Percentiles rank a stretch among this genome's conserved stretches.
Evolutionary conservation across 1,140 invertebrate genomes (phyloP).

Genomic region (Ylistrum balloti): DNA sequence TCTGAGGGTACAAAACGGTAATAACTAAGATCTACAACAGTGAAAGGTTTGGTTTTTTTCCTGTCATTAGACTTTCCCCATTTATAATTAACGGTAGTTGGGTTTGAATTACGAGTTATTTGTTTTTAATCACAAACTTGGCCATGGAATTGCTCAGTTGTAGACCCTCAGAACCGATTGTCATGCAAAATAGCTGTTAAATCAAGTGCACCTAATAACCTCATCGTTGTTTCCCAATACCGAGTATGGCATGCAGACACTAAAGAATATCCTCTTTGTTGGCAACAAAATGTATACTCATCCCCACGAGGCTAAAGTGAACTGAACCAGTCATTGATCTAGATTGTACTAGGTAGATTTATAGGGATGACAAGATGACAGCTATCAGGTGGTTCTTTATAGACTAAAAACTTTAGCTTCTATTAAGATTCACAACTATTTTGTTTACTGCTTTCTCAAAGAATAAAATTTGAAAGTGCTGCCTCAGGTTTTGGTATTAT

Average conservation of each 20-base stretch:
- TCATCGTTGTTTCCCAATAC: neutral
- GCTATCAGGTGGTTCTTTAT: too few species aligned
- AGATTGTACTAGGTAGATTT: constrained; percentile 2
- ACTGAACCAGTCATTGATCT: neutral
- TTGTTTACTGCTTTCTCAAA: too few species aligned
- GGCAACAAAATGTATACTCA: constrained; percentile 10
- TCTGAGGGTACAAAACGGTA: neutral
- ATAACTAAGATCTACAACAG: neutral
- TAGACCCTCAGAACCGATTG: neutral
- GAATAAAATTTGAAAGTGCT: neutral
- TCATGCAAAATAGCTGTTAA: constrained; percentile 18
- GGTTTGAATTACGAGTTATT: neutral
- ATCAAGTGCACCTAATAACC: constrained; percentile 26
- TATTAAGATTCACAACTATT: too few species aligned
- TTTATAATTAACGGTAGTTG: constrained; percentile 2
- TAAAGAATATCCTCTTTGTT: neutral
- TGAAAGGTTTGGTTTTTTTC: neutral
- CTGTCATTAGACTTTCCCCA: neutral
- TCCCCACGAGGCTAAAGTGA: constrained; percentile 9
- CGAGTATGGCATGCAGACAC: constrained; percentile 18
- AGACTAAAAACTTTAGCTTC: too few species aligned
- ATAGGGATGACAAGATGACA: constrained; percentile 5
- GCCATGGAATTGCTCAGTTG: neutral
- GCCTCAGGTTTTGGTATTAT: neutral
- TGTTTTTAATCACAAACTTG: neutral